Conservation (phyloP, 2,113 vertebrate genomes). For the Myrmecophaga tridactyla region DNA sequence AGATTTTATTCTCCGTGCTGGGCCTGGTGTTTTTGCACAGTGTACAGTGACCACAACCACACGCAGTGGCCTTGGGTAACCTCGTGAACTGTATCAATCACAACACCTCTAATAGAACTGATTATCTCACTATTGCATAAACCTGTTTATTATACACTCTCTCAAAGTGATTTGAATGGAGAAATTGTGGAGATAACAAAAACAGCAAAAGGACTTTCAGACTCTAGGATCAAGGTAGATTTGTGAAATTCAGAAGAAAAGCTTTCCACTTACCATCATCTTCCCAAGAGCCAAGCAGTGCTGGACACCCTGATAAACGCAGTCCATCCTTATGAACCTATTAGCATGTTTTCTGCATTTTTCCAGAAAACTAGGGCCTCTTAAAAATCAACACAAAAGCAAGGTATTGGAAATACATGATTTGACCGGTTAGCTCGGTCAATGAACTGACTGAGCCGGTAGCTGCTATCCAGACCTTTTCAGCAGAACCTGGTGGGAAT, state of each 20-base stretch:
- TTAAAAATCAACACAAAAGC: slow-evolving; percentile 11
- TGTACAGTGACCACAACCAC: background rate
- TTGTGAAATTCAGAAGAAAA: background rate
- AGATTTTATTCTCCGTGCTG: background rate
- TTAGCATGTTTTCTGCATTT: background rate
- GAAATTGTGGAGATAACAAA: background rate
- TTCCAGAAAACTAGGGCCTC: background rate
- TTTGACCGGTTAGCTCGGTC: background rate
- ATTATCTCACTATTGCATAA: background rate
- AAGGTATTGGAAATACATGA: background rate
- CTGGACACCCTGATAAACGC: background rate
- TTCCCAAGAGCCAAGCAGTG: background rate
- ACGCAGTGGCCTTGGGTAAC: background rate
- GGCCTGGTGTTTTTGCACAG: background rate
- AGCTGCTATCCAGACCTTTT: slow-evolving; percentile 8
- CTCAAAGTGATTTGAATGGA: background rate
- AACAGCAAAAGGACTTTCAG: background rate
- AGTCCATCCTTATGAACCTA: background rate
- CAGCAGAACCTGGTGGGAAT: slow-evolving; percentile 28
- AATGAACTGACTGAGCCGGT: background rate
- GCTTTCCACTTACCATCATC: background rate
- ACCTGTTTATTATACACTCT: background rate
- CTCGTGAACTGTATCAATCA: background rate
- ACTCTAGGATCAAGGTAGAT: background rate
- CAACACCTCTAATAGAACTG: background rate